These are phyloP conservation scores for Calameuta pallipes DNA, from an alignment of 2,888 invertebrate species.

Conservation along the genomic window DNA sequence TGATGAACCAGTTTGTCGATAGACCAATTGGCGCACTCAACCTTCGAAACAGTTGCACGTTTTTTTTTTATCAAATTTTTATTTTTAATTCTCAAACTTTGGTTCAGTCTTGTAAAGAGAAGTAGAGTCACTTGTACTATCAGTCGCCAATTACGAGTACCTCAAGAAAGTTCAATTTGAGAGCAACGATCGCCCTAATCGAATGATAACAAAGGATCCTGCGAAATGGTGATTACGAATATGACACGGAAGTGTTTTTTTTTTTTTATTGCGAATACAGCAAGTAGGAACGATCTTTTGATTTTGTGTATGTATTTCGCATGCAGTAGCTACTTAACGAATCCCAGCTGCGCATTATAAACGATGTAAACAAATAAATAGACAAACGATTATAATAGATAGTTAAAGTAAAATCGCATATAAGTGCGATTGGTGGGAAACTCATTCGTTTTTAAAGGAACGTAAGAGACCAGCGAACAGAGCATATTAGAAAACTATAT, in stretches of 20 bases:
- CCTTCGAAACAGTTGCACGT: background rate
- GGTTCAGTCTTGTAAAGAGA: background rate
- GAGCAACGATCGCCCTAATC: background rate
- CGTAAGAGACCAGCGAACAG: background rate
- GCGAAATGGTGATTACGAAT: background rate
- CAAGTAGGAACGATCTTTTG: background rate
- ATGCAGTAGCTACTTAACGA: background rate
- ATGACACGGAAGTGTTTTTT: background rate
- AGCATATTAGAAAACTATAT: slow-evolving; percentile 4
- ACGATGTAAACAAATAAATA: slow-evolving; percentile 7
- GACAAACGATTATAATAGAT: slow-evolving; percentile 1
- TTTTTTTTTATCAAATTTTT: background rate
- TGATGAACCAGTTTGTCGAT: slow-evolving; percentile 19
- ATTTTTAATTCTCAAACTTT: background rate
- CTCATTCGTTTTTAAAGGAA: background rate
- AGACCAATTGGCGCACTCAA: background rate
- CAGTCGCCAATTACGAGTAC: background rate
- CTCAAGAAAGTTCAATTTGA: background rate
- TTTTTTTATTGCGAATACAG: background rate
- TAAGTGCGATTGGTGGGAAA: background rate
- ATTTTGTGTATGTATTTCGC: background rate
- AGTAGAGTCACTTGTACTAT: background rate
- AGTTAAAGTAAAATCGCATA: background rate
- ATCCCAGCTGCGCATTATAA: background rate
- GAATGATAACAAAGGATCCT: background rate